Conservation (phyloP, 1,140 invertebrate species). For the Plectrocnemia conspersa region DNA sequence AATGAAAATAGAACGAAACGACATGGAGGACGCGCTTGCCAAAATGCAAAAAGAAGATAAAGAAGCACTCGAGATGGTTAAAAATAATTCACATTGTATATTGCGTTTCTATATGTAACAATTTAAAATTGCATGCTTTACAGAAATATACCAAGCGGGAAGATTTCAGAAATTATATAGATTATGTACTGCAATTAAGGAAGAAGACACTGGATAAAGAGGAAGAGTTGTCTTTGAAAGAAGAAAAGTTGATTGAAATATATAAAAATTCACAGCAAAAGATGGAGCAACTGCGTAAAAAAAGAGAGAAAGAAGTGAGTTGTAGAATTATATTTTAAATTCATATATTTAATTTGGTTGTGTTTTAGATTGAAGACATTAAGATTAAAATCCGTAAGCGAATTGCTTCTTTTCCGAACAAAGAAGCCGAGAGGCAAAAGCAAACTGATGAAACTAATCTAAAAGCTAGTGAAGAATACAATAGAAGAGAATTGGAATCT, state of each 20-base stretch:
- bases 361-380: constrained; percentile 14
- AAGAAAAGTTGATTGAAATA: constrained; percentile 32
- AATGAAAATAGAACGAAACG: constrained; percentile 41
- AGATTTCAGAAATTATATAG: constrained; percentile 38
- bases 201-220: constrained; percentile 19
- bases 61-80: constrained; percentile 42
- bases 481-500: neutral
- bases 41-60: constrained; percentile 42
- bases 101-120: constrained; percentile 10
- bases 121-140: constrained; percentile 12
- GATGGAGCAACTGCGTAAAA: constrained; percentile 20
- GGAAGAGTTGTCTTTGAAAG: constrained; percentile 12
- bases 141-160: constrained; percentile 27
- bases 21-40: constrained; percentile 43
- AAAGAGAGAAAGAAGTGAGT: constrained; percentile 25
- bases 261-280: constrained; percentile 24
- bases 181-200: constrained; percentile 34
- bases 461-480: neutral
- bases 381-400: constrained; percentile 13
- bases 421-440: constrained; percentile 30
- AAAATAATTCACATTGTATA: too few relatives aligned
- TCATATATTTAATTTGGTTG: constrained; percentile 6
- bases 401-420: too few relatives aligned
- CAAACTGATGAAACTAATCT: constrained; percentile 35
- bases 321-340: neutral